Conservation (phyloP, 2,888 invertebrate genomes). For the Zygogramma bicolorata region DNA sequence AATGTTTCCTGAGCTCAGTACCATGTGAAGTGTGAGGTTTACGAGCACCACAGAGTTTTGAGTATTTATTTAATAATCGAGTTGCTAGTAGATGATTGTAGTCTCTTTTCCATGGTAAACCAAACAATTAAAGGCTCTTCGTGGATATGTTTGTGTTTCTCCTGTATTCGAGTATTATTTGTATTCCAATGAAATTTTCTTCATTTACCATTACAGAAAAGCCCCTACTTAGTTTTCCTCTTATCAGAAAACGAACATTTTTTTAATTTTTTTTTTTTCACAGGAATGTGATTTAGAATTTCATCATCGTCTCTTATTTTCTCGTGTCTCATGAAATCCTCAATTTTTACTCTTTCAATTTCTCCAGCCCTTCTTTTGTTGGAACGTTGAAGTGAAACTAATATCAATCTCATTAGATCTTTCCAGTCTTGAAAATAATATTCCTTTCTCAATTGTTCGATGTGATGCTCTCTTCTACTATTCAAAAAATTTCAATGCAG, state of each 20-base stretch:
- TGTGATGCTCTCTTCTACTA: not conserved
- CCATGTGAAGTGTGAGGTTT: conserved; percentile 18
- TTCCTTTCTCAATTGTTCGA: not conserved
- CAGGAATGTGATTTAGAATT: not conserved
- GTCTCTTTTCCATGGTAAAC: not conserved
- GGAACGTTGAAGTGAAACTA: conserved; percentile 38
- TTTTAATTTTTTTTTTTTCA: not conserved
- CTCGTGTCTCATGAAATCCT: no score
- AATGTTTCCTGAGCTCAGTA: no score
- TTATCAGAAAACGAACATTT: not conserved
- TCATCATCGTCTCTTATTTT: no score
- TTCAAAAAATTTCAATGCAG: not conserved
- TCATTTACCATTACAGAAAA: conserved; percentile 8
- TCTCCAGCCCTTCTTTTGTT: no score
- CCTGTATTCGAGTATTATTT: conserved; percentile 1
- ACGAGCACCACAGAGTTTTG: conserved; percentile 24
- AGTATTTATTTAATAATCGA: conserved; percentile 1
- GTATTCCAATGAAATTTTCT: not conserved
- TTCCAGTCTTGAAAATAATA: conserved; percentile 19
- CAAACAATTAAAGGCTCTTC: conserved; percentile 20
- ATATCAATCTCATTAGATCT: conserved; percentile 24
- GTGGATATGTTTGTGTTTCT: not conserved
- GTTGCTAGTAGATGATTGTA: not conserved
- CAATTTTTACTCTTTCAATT: no score
- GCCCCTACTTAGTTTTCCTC: not conserved